These are phyloP conservation scores for Morone saxatilis DNA, from an alignment of 2,113 vertebrate species.

Conservation along the genomic window DNA sequence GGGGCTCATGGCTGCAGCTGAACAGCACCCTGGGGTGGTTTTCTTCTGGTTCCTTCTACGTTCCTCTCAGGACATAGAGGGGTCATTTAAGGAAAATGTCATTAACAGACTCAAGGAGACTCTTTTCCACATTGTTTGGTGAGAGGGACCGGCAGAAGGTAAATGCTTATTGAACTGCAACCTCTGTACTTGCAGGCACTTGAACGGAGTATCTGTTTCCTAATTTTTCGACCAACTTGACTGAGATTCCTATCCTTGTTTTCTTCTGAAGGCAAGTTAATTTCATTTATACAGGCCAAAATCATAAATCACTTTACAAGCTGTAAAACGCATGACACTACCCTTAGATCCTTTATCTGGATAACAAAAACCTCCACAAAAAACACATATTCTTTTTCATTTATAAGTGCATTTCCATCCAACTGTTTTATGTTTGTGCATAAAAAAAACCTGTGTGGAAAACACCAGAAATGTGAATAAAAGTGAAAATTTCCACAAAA, in stretches of 20 bases:
- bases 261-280: not conserved
- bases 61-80: not conserved
- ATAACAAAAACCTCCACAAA: not conserved
- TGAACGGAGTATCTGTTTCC: not conserved
- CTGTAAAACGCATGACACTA: not conserved
- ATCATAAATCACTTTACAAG: not conserved
- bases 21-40: not conserved
- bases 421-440: not conserved
- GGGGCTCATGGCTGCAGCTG: not conserved
- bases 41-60: not conserved
- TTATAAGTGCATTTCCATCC: not conserved
- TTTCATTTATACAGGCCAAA: not conserved
- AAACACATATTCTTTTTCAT: not conserved
- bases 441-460: not conserved
- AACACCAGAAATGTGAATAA: not conserved
- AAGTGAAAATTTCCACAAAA: not conserved
- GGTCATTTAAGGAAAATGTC: conserved; percentile 5
- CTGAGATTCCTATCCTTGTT: not conserved
- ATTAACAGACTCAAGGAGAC: not conserved
- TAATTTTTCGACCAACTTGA: not conserved
- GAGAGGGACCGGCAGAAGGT: not conserved
- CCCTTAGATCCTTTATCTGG: not conserved
- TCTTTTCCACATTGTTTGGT: not conserved
- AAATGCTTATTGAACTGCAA: not conserved
- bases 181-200: not conserved